Conservation (phyloP, 2,113 vertebrate genomes). For the Mormoops blainvillei region DNA sequence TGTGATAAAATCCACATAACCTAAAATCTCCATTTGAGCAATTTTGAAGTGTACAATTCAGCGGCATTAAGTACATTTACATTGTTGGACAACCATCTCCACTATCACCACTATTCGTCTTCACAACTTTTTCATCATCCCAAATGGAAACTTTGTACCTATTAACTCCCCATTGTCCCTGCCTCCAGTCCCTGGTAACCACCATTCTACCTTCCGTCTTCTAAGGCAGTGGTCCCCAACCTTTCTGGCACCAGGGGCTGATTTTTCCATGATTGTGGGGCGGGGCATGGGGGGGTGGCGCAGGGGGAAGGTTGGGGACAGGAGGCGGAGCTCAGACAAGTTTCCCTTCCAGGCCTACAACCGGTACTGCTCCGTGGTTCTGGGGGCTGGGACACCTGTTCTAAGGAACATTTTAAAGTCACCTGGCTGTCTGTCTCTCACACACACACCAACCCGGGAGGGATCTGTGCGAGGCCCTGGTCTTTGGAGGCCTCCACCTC, state of each 20-base stretch:
- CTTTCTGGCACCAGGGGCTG: too few species aligned
- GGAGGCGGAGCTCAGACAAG: too few species aligned
- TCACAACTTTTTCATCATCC: not conserved
- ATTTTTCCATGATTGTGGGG: too few species aligned
- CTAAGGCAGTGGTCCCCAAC: not conserved
- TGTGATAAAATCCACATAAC: not conserved
- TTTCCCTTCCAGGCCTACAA: too few species aligned
- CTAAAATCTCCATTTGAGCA: not conserved
- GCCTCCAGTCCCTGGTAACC: not conserved
- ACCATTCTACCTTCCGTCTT: not conserved
- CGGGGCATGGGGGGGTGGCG: too few species aligned
- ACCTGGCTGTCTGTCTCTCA: not conserved
- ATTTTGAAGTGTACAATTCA: not conserved
- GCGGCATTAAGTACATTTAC: not conserved
- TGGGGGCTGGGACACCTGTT: not conserved
- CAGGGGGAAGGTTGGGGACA: too few species aligned
- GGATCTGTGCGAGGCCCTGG: not conserved
- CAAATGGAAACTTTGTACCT: not conserved
- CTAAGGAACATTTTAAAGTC: not conserved
- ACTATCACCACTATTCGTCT: not conserved
- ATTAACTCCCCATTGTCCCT: not conserved
- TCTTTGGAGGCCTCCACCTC: not conserved
- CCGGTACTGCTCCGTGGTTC: too few species aligned
- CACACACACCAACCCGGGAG: too few species aligned
- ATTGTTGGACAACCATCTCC: too few species aligned